Evolutionary conservation across 2,113 vertebrate species (phyloP).

Genomic region (Amazona guildingii): DNA sequence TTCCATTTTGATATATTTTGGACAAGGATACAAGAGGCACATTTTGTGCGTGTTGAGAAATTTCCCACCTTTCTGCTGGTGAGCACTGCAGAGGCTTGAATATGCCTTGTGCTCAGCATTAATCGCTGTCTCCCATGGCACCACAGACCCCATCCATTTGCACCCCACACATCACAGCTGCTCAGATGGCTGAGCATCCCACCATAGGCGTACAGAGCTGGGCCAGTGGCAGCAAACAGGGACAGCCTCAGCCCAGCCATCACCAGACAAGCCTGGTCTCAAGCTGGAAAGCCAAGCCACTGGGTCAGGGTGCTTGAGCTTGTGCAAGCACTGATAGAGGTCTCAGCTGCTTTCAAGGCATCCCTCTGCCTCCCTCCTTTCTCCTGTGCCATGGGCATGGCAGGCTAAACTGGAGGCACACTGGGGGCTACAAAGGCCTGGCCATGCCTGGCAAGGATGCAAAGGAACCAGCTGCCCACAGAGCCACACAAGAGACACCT

Average conservation of each 20-base stretch:
- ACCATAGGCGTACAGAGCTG: neutral
- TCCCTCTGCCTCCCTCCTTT: neutral
- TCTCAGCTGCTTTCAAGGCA: neutral
- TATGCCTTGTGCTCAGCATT: neutral
- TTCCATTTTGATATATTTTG: neutral
- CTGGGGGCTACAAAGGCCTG: neutral
- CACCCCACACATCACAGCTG: neutral
- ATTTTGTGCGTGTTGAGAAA: neutral
- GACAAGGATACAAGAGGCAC: neutral
- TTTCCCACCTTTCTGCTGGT: neutral
- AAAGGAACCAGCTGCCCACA: neutral
- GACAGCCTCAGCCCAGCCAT: neutral
- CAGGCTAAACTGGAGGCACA: neutral
- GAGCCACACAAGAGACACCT: neutral
- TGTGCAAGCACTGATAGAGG: accelerated
- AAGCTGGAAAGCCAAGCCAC: neutral
- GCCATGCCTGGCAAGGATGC: accelerated
- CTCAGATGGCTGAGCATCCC: accelerated
- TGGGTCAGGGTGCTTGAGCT: neutral
- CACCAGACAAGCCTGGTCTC: neutral
- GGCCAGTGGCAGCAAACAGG: neutral
- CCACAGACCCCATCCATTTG: neutral
- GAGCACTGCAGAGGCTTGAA: neutral
- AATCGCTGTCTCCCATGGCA: accelerated
- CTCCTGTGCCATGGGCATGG: accelerated